Conservation (phyloP, 1,140 invertebrate species). For the Phenacoccus solenopsis region DNA sequence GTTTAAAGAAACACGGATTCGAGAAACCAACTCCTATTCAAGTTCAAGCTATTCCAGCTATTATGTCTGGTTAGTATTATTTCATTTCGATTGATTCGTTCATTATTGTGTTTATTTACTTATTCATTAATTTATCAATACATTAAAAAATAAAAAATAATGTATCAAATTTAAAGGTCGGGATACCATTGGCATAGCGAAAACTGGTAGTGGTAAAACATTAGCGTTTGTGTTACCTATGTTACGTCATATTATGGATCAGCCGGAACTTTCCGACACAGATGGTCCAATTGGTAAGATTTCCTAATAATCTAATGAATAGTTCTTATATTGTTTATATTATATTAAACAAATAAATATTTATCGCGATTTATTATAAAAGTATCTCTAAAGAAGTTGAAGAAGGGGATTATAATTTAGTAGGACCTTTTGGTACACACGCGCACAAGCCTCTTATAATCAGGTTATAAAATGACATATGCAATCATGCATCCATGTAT, state of each 20-base stretch:
- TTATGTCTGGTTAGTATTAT: conserved; percentile 66
- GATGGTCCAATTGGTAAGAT: conserved; percentile 86
- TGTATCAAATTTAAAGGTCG: conserved; percentile 41
- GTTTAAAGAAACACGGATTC: conserved; percentile 83
- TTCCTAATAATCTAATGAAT: no score
- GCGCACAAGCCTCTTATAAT: no score
- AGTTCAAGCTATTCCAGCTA: conserved; percentile 94
- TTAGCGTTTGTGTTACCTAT: conserved; percentile 95
- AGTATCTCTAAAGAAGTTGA: no score
- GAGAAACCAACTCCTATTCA: conserved; percentile 99
- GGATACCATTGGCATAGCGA: conserved; percentile 97
- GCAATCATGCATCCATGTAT: no score
- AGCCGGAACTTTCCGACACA: conserved; percentile 79
- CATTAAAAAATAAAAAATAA: no score
- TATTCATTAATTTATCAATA: background rate
- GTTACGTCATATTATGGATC: conserved; percentile 95
- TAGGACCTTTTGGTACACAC: no score
- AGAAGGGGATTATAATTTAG: no score
- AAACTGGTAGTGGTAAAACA: conserved; percentile 98
- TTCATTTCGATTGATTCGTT: no score
- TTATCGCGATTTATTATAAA: no score
- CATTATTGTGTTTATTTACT: background rate
- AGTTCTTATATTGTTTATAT: no score
- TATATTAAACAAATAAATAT: no score
- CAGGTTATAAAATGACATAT: no score